Evolutionary conservation across 2,888 invertebrate species (phyloP), one percentile per base, ranked within the genome.

Genomic region (Iphiclides podalirius): DNA sequence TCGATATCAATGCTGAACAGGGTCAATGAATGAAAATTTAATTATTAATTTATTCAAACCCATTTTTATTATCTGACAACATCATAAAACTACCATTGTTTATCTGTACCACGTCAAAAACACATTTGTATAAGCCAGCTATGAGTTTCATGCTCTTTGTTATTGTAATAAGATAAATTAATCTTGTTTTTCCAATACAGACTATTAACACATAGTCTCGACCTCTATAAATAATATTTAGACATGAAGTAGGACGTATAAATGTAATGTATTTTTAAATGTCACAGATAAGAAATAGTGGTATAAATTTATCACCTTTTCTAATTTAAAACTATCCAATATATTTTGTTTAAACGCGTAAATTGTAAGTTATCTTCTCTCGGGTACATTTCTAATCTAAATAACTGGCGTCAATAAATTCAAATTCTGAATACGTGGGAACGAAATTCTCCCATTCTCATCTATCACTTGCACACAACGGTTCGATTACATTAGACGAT

Each of bases 51-150:
- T 83, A 86, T 87, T 84, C 88, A 82, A 78, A 75, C 78, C 79
- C 76, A 68, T 75, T 79, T 87, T 87, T 87, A 88, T 86, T 78
- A 82, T 75, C 86, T 86, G 85, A 58, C 71, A 87, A 87, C 70
- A 75, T 67, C 67, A 66, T 67, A 64, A 68, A 67, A 68, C 60
- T 63, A 62, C 71, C 68, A 75, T 79, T 77, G 73, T 75, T 78
- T 78, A 70, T 74, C 71, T 74, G 64, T 63, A 16, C 23, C 20
- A 23, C 15, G 37, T 49, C 44, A 34, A 8, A 33, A 49, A 26
- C 26, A 35, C 28, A 12, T 26, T 44, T 23, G 4, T 58, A 53
- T 54, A 52, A 57, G 64, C 54, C 53, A 57, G 64, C 57, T 40
- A 64, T 60, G 60, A 56, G 57, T 58, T 59, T 53, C 13, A 46